Evolutionary conservation across 1,140 invertebrate species (phyloP).

Genomic region (Trissolcus basalis): DNA sequence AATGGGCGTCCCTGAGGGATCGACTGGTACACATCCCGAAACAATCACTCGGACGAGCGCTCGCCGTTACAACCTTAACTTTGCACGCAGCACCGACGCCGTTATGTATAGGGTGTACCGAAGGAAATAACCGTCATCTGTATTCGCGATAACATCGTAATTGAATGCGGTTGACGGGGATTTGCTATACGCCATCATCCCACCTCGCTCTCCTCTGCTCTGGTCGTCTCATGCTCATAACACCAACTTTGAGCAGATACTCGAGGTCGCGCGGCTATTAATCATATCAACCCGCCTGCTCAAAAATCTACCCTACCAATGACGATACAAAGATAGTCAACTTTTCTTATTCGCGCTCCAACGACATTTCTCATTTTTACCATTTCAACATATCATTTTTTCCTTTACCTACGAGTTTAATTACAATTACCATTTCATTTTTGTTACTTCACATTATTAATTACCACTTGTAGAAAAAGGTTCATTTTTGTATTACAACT

Average conservation of each 20-base stretch:
- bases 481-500: too few relatives aligned
- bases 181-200: constrained; percentile 70
- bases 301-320: constrained; percentile 71
- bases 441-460: too few relatives aligned
- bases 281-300: constrained; percentile 69
- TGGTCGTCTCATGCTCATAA: constrained; percentile 21
- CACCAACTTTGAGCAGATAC: constrained; percentile 40
- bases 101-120: constrained; percentile 77
- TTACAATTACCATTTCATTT: too few relatives aligned
- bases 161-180: constrained; percentile 78
- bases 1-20: constrained; percentile 57
- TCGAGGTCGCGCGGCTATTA: constrained; percentile 66
- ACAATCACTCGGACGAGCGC: constrained; percentile 74
- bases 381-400: neutral
- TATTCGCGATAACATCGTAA: constrained; percentile 79
- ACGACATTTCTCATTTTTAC: constrained; percentile 31
- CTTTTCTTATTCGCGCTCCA: constrained; percentile 1
- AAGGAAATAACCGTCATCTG: constrained; percentile 79
- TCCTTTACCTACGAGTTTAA: too few relatives aligned
- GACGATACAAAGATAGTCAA: constrained; percentile 65
- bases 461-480: too few relatives aligned
- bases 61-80: constrained; percentile 70
- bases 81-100: constrained; percentile 66
- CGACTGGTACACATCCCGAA: constrained; percentile 70
- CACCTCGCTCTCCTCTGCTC: constrained; percentile 7